Base-by-base conservation (phyloP, 1,140 invertebrate genomes). In the Drosophila biarmipes region DNA sequence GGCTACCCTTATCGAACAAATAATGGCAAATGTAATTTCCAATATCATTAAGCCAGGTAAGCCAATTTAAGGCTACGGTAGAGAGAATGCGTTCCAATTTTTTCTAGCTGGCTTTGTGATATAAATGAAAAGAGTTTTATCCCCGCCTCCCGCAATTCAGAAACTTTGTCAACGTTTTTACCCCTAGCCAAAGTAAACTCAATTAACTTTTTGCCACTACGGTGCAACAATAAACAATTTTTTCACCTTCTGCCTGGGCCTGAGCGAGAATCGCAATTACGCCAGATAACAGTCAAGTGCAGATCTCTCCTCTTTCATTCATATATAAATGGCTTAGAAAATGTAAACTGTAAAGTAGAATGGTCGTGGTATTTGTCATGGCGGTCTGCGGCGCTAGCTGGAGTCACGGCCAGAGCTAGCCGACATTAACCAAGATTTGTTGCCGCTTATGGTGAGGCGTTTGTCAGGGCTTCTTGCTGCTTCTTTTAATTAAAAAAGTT, bases 391-490 rank as follows among this genome's bases (percentile, higher is more conserved):
- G 66, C 40, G 48, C 17, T 19, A 34, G 66, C 34, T 15, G 38
- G 37, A 68, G 48, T 61, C 57, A 52, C 14, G 53, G 56, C 63
- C 58, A 66, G 76, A 79, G 76, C 61, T 29, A 49, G 46, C 75
- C 77, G 84, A 90, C 85, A 80, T 90, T 89, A 89, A 89, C 84
- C 80, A 89, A 89, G 84, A 89, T 89, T 89, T 89, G 84, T 89
- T 75, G 76, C 67, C 59, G 74, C 75, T 78, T 73, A 73, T 67
- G 55, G 82, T 49, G 57, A 56, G 54, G 51, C 68, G 79, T 87
- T 87, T 76, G 75, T 80, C 84, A 87, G 61, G 77, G 56, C 62
- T 73, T 82, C 53, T 64, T 48, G 73, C 52, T 69, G 75, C 79
- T 69, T 74, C 85, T 68, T 89, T 89, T 89, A 89, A 89, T 89